These are phyloP conservation scores for Drosophila elegans DNA, from an alignment of 1,140 invertebrate species.

Conservation along the genomic window DNA sequence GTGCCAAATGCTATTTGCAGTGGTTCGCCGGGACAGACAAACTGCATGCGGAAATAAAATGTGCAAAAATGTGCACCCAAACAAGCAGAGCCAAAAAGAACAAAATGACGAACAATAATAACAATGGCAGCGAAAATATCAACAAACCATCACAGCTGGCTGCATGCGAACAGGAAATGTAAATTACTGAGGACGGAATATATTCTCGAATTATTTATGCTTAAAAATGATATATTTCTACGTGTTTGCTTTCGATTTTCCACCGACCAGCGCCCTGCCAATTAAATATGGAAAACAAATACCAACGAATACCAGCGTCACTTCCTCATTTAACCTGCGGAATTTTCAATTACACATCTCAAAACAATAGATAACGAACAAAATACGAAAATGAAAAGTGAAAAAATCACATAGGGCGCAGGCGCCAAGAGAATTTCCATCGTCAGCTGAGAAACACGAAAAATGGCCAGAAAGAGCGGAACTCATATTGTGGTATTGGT, in stretches of 20 bases:
- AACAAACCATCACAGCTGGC: conserved; percentile 59
- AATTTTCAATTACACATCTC: conserved; percentile 78
- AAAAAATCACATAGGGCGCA: conserved; percentile 58
- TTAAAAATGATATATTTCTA: conserved; percentile 45
- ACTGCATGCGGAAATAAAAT: conserved; percentile 76
- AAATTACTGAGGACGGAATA: conserved; percentile 57
- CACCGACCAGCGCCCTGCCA: conserved; percentile 34
- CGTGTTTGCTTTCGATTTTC: conserved; percentile 20
- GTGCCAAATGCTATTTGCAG: conserved; percentile 78
- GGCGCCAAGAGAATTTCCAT: conserved; percentile 46
- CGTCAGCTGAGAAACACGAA: conserved; percentile 7
- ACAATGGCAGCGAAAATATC: conserved; percentile 29
- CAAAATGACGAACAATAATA: conserved; percentile 26
- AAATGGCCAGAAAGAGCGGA: conserved; percentile 1
- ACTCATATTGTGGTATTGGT: conserved; percentile 36
- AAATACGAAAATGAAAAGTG: conserved; percentile 69
- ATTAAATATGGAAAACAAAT: conserved; percentile 77
- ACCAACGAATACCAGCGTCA: conserved; percentile 58
- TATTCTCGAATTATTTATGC: conserved; percentile 36
- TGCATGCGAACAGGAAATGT: conserved; percentile 55
- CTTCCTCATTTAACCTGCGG: conserved; percentile 82
- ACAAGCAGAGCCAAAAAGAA: conserved; percentile 23
- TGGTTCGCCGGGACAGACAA: conserved; percentile 30
- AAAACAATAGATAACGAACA: conserved; percentile 61
- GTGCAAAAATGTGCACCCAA: conserved; percentile 36